Conservation (phyloP, 2,888 invertebrate species). For the Chrysolina oricalcia region DNA sequence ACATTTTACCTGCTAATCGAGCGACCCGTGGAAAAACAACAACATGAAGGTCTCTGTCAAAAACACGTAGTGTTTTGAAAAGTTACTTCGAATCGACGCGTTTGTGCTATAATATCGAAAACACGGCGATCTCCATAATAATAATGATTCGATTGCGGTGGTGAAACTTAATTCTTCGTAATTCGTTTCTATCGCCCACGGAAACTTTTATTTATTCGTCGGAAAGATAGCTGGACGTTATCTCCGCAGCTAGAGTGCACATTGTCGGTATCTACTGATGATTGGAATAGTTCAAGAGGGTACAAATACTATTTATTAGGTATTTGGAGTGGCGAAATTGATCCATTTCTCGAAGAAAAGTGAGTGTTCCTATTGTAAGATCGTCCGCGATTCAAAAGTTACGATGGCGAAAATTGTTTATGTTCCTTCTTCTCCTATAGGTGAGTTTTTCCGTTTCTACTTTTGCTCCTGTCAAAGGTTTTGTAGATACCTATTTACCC, state of each 20-base stretch:
- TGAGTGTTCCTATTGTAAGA: not conserved
- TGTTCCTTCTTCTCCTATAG: constrained; percentile 31
- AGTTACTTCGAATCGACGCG: not conserved
- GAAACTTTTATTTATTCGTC: not conserved
- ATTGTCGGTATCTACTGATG: not conserved
- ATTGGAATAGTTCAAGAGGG: constrained; percentile 16
- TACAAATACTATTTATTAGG: no score
- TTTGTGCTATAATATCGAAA: constrained; percentile 12
- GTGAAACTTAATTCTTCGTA: not conserved
- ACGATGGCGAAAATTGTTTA: constrained; percentile 44
- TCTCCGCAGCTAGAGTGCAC: not conserved
- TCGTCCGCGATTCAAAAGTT: not conserved
- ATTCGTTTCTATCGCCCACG: not conserved
- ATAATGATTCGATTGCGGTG: not conserved
- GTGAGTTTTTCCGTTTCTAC: constrained; percentile 29
- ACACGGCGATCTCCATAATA: constrained; percentile 3
- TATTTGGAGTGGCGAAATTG: constrained; percentile 1
- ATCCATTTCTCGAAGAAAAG: not conserved
- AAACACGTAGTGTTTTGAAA: constrained; percentile 24
- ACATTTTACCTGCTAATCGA: not conserved
- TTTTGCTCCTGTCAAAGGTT: no score
- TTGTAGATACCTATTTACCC: not conserved
- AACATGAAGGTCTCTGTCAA: constrained; percentile 17
- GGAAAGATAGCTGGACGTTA: not conserved
- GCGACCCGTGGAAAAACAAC: not conserved